Base-by-base conservation (phyloP, 2,888 invertebrate species). In the Orthosia cruda region DNA sequence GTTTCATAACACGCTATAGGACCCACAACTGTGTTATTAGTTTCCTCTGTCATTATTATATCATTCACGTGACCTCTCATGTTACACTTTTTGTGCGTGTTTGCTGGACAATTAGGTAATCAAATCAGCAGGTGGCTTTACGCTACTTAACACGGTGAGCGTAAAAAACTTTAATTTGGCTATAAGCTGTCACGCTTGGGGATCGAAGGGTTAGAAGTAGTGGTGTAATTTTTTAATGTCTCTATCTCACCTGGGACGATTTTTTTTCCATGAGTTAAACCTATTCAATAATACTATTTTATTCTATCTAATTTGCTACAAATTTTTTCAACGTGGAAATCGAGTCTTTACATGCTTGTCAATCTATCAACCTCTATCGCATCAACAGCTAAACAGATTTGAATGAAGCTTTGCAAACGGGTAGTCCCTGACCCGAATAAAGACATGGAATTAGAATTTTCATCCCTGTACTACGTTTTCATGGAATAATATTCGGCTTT, bases 41-140 rank as follows among this genome's bases (percentile, higher is more conserved):
- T n/a, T n/a, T n/a, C n/a, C n/a, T n/a, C 58, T 66, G 18, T 81
- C 78, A 83, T 78, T 69, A 81, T 86, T 83, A 81, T 81, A 81
- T 81, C 68, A 79, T 71, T 74, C 62, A 69, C 74, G 66, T 86
- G 78, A 78, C 76, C 74, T 72, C 69, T 76, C 59, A 57, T 62
- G 70, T 83, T 74, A 73, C 66, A 59, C 54, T 74, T 62, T 77
- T 69, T 73, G 77, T 77, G 81, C 84, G 86, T 86, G 86, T 83
- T 86, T 66, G 61, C 47, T 54, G 68, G 40, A 68, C 65, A 74
- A 77, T 83, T 84, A 76, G 72, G 71, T 81, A 71, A 84, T 71
- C 71, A 84, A 81, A 20, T 45, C 57, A 80, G 84, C 80, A 80
- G 81, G 84, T 82, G 80, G 61, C 58, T 54, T 68, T 20, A 81